Conservation (phyloP, 2,113 vertebrate genomes). For the Anthoscopus minutus region DNA sequence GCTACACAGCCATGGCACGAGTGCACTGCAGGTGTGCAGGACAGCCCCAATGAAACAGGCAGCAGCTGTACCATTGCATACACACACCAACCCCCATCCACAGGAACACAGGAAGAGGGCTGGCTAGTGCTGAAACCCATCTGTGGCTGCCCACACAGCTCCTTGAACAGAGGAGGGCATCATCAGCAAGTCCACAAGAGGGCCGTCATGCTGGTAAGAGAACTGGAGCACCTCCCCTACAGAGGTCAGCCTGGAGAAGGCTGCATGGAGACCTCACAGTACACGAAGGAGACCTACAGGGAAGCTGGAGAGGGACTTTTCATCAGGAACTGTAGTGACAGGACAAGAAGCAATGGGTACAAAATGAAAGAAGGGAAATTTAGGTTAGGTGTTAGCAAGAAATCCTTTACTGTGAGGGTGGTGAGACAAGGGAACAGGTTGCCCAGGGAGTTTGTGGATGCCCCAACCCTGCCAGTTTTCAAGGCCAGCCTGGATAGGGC, state of each 20-base stretch:
- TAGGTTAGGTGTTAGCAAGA: background rate
- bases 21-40: accelerated
- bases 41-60: accelerated
- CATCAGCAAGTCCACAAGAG: background rate
- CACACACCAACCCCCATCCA: accelerated
- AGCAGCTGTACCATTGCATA: accelerated
- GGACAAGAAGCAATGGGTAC: background rate
- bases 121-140: accelerated
- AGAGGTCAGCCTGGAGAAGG: background rate
- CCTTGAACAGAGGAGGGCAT: accelerated
- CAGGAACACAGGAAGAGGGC: background rate
- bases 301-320: background rate
- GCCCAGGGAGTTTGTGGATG: background rate
- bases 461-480: background rate
- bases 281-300: background rate
- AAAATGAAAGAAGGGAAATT: background rate
- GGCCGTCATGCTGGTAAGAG: background rate
- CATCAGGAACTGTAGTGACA: background rate
- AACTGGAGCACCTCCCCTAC: background rate
- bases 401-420: background rate
- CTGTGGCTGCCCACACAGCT: background rate
- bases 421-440: background rate
- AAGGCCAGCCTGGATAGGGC: background rate
- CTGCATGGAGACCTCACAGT: background rate
- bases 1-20: accelerated